phyloP scores from a whole-genome alignment of 2,797 vertebrate genomes.

The Clarias platycephalus region DNA sequence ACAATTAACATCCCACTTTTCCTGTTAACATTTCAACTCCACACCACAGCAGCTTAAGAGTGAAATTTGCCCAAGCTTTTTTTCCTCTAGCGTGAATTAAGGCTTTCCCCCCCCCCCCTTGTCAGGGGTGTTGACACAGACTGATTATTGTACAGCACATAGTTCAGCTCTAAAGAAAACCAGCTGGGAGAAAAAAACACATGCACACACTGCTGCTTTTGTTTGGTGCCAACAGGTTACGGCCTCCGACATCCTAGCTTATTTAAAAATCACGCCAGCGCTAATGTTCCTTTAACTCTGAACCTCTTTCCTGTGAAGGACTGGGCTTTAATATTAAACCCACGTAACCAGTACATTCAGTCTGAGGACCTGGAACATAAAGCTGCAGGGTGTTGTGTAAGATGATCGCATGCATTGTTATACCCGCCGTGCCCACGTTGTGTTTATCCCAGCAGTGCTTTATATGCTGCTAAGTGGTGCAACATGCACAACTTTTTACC shows the following conservation, averaged over 20 bases:
- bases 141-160: constrained; percentile 71
- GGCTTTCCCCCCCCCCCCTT: constrained; percentile 58
- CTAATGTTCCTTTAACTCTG: constrained; percentile 20
- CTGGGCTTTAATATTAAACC: not conserved
- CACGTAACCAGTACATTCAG: not conserved
- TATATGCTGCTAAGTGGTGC: constrained; percentile 32
- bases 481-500: constrained; percentile 30
- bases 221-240: constrained; percentile 54
- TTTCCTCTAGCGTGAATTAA: constrained; percentile 69
- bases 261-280: constrained; percentile 31
- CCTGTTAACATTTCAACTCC: constrained; percentile 19
- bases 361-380: constrained; percentile 2
- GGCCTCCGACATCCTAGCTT: constrained; percentile 47
- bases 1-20: not conserved
- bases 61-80: constrained; percentile 29
- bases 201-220: constrained; percentile 72
- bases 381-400: not conserved
- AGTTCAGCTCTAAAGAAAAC: constrained; percentile 72
- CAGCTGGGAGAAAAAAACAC: constrained; percentile 63
- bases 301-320: not conserved
- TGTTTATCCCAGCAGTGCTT: constrained; percentile 27
- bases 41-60: constrained; percentile 4
- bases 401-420: constrained; percentile 15
- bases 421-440: not conserved
- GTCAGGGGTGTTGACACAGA: constrained; percentile 72